A percentile compares a stretch with the other conserved stretches of the same genome.
phyloP scores from a whole-genome alignment of 1,140 invertebrate genomes.

The Heliconius hewitsoni region DNA sequence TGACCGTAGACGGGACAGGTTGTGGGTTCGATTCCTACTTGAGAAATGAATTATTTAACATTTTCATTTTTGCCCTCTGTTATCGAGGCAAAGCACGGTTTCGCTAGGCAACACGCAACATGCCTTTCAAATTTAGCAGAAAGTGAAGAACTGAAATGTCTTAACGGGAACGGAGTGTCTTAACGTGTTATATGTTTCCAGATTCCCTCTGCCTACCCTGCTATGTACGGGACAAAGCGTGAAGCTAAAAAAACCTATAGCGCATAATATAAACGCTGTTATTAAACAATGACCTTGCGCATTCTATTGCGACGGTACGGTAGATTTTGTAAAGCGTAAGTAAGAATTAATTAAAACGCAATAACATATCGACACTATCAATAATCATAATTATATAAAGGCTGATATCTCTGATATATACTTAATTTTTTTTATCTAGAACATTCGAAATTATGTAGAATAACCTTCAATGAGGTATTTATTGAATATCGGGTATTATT shows the following conservation, averaged over 20 bases:
- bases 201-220: no score
- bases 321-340: not conserved
- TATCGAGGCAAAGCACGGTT: no score
- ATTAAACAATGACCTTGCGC: slow-evolving; percentile 2
- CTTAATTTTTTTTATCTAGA: not conserved
- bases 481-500: not conserved
- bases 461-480: not conserved
- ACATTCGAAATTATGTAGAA: not conserved
- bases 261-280: not conserved
- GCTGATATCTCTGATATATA: not conserved
- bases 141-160: no score
- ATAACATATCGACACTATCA: not conserved
- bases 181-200: no score
- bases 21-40: no score
- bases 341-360: slow-evolving; percentile 3
- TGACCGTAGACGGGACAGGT: no score
- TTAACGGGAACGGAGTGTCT: no score
- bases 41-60: no score
- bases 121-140: no score
- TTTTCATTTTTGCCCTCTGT: no score
- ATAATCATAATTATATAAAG: not conserved
- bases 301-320: not conserved
- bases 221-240: no score
- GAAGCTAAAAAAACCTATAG: not conserved
- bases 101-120: no score